Percentiles rank a stretch among this genome's conserved stretches.
phyloP scores from a whole-genome alignment of 2,797 vertebrate species.

The Coreius guichenoti region DNA sequence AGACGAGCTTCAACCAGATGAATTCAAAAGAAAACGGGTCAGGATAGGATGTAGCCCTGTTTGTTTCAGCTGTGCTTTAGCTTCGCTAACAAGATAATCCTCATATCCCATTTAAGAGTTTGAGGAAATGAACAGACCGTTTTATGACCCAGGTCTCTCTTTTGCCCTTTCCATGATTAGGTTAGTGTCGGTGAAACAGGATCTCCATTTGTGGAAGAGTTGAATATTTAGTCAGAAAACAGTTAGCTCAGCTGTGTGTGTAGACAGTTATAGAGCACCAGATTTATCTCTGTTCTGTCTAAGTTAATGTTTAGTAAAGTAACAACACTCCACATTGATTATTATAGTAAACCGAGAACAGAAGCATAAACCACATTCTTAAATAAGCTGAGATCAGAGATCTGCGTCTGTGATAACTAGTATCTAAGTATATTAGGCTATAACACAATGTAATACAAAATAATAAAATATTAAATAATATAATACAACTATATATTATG shows the following conservation, averaged over 20 bases:
- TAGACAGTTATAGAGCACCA: conserved; percentile 21
- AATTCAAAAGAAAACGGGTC: neutral
- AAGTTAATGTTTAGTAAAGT: conserved; percentile 48
- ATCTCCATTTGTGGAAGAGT: conserved; percentile 50
- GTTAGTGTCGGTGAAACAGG: conserved; percentile 52
- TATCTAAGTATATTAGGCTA: neutral
- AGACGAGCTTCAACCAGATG: neutral
- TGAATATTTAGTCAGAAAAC: conserved; percentile 68
- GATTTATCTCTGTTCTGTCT: conserved; percentile 29
- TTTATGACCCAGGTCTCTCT: conserved; percentile 60
- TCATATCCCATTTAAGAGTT: conserved; percentile 50
- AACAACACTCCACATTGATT: conserved; percentile 30
- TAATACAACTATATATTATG: neutral
- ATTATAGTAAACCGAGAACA: conserved; percentile 43
- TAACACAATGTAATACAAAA: neutral
- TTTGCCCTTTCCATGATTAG: conserved; percentile 55
- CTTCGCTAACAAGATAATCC: conserved; percentile 47
- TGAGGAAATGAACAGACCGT: conserved; percentile 43
- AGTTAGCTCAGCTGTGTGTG: conserved; percentile 55
- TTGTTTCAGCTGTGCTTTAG: conserved; percentile 49
- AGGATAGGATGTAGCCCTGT: conserved; percentile 19
- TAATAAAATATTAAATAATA: neutral
- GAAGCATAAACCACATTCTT: conserved; percentile 19
- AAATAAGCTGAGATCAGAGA: conserved; percentile 43
- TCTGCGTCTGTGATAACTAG: neutral